Conservation (phyloP, 35 echinoderm and acorn worm genomes). For the Amphiura filiformis region DNA sequence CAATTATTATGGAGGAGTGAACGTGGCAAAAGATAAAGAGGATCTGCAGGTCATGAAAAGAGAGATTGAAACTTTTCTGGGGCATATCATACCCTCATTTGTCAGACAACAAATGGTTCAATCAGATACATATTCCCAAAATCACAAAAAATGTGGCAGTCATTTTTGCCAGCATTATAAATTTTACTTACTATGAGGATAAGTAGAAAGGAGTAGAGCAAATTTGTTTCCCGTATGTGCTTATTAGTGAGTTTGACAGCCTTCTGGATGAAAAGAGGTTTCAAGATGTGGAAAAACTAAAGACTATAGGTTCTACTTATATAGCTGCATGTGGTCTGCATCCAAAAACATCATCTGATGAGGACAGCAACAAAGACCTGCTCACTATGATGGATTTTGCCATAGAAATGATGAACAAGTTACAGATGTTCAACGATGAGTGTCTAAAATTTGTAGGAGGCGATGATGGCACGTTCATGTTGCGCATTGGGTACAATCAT, state of each 20-base stretch:
- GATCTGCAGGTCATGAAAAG: conserved; percentile 80
- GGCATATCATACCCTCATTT: conserved; percentile 88
- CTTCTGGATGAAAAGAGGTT: conserved; percentile 52
- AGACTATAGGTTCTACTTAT: conserved; percentile 96
- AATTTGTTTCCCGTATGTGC: conserved; percentile 86
- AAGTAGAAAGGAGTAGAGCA: conserved; percentile 77
- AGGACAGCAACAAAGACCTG: conserved; percentile 44
- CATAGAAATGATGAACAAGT: conserved; percentile 74
- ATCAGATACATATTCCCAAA: conserved; percentile 80
- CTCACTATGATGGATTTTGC: conserved; percentile 83
- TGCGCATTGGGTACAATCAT: conserved; percentile 94
- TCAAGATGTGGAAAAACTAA: conserved; percentile 91
- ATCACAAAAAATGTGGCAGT: conserved; percentile 92
- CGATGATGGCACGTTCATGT: conserved; percentile 86
- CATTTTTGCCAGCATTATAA: conserved; percentile 93
- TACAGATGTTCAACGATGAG: conserved; percentile 82
- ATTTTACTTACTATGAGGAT: conserved; percentile 97
- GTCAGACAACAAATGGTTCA: conserved; percentile 74
- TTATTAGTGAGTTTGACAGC: conserved; percentile 97
- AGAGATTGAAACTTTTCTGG: conserved; percentile 70
- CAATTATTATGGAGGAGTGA: conserved; percentile 82
- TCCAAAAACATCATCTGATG: conserved; percentile 29
- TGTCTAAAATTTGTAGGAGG: conserved; percentile 79
- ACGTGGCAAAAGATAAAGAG: conserved; percentile 71
- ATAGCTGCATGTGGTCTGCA: conserved; percentile 96